A percentile compares a stretch with the other conserved stretches of the same genome.
These are phyloP conservation scores for Pangasius macronema DNA, from an alignment of 2,797 vertebrate genomes.

Conservation along the genomic window DNA sequence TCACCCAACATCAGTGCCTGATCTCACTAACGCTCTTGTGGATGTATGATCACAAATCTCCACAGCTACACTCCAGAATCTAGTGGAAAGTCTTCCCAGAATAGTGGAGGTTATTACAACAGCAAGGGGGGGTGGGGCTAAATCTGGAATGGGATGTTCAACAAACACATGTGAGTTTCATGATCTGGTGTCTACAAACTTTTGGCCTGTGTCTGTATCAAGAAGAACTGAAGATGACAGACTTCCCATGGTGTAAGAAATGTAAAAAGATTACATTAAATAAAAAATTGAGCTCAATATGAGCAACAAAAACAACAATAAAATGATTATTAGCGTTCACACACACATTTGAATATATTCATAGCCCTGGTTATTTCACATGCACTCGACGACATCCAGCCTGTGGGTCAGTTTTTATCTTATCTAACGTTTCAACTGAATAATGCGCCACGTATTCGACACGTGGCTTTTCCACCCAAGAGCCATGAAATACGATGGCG, in stretches of 20 bases:
- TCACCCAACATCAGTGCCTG: too few relatives aligned
- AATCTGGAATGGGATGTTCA: neutral
- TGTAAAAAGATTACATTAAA: too few relatives aligned
- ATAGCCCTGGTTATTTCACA: neutral
- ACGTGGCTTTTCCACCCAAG: neutral
- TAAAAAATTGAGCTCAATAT: too few relatives aligned
- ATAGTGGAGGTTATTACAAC: too few relatives aligned
- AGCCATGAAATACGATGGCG: slow-evolving; percentile 18
- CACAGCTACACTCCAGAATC: neutral
- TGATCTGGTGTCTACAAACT: neutral
- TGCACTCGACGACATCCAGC: neutral
- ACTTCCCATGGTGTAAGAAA: neutral
- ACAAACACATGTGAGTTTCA: neutral
- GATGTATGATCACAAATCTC: too few relatives aligned
- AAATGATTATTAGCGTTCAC: neutral
- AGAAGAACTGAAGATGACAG: neutral
- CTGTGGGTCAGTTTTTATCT: neutral
- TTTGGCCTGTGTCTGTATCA: neutral
- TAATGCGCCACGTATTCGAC: neutral
- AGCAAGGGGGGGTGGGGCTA: neutral
- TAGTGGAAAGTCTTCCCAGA: neutral
- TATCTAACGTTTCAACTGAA: neutral
- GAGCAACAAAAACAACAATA: too few relatives aligned
- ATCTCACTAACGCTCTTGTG: too few relatives aligned
- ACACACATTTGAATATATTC: neutral